Base-by-base conservation (phyloP, 2,888 invertebrate genomes). In the Drosophila borealis region DNA sequence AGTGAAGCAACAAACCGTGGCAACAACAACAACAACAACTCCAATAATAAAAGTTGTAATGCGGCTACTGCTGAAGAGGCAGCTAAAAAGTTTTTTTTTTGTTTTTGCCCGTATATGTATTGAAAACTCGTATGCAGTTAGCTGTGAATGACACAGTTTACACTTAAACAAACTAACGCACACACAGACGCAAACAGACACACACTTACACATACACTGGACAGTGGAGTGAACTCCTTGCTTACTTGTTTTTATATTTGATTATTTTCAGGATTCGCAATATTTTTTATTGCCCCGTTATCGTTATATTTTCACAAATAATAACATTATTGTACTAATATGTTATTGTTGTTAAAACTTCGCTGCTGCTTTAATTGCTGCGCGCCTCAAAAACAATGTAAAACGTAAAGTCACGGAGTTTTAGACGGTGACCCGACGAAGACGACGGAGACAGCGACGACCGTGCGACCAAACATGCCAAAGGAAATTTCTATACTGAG, bases 401-500 rank as follows among this genome's bases (percentile, higher is more conserved):
- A 72, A 75, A 65, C 63, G 56, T 50, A 44, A 42, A 63, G 50
- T 50, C 37, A 37, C 78, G 59, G 51, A 60, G 55, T 67, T 67
- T 45, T 46, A 51, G 44, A 77, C 77, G 67, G 45, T 59, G 55
- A 68, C 36, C 54, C 74, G 64, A 69, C 74, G 63, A 54, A 51
- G 60, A 54, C 54, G 49, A 59, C 53, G 66, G 34, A 65, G 37
- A 55, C 69, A 54, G 56, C 64, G 42, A 59, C 55, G 56, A 63
- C 53, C 74, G 46, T 54, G 21, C 81, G 74, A 84, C 74, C 83
- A 81, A 81, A 78, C 89, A 70, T 80, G 78, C 78, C 91, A 89
- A 90, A 90, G 83, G 91, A 88, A 90, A 89, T 89, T 89, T 90
- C 86, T 81, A 89, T 78, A 90, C 89, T 90, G 81, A 86, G 34